These are phyloP conservation scores for Theropithecus gelada DNA, from an alignment of 2,113 vertebrate species.

Conservation along the genomic window DNA sequence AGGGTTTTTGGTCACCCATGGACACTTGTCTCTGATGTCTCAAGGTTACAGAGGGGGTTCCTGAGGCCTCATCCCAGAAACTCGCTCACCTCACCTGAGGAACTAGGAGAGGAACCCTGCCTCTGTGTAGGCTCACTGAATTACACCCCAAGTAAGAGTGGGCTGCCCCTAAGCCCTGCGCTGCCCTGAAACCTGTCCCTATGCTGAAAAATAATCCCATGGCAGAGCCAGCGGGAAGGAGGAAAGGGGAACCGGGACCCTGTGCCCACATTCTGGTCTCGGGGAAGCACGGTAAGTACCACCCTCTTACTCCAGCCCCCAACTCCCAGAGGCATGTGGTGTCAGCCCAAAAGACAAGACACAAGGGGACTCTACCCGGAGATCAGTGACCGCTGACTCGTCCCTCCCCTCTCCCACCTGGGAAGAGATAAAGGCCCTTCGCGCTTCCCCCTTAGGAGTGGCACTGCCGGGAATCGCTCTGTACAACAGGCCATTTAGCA, in stretches of 20 bases:
- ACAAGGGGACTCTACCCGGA: not conserved
- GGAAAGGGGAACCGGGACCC: not conserved
- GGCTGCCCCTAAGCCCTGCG: not conserved
- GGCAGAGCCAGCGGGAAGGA: not conserved
- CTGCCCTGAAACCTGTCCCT: not conserved
- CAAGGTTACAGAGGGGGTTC: not conserved
- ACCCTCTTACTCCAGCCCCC: not conserved
- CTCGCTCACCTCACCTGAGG: not conserved
- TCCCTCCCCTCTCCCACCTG: not conserved
- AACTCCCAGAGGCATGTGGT: not conserved
- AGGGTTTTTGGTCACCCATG: not conserved
- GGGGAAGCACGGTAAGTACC: not conserved
- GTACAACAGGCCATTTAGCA: not conserved
- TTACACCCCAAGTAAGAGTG: not conserved
- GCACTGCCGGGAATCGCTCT: fast-evolving
- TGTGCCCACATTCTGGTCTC: not conserved
- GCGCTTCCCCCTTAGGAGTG: not conserved
- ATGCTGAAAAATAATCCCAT: not conserved
- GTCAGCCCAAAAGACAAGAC: not conserved
- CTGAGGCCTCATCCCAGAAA: not conserved
- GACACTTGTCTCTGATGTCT: not conserved
- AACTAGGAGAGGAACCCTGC: not conserved
- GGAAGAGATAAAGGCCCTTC: not conserved
- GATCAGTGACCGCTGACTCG: not conserved
- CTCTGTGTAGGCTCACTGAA: not conserved